These are phyloP conservation scores for Microcaecilia unicolor DNA, from an alignment of 2,797 vertebrate species.

Conservation along the genomic window DNA sequence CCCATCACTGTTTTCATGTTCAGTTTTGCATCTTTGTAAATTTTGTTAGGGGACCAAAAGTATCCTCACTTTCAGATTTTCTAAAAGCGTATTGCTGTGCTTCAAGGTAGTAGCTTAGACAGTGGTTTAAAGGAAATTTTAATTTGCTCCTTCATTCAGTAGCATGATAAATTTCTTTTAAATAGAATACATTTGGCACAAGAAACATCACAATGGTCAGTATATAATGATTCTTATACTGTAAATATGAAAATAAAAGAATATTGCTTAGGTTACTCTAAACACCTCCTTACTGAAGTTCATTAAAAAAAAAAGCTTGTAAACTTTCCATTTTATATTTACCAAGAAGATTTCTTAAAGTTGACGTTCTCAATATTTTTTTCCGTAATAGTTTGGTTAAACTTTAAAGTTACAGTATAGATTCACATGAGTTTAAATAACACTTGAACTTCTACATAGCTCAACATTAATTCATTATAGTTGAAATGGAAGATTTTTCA, in stretches of 20 bases:
- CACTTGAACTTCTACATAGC: constrained; percentile 88
- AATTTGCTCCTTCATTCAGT: constrained; percentile 9
- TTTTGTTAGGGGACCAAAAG: no score
- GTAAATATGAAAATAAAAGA: no score
- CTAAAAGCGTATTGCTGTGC: no score
- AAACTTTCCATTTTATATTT: constrained; percentile 24
- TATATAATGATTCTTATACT: no score
- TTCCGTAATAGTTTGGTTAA: constrained; percentile 40
- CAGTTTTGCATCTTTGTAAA: no score
- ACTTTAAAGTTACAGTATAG: constrained; percentile 54
- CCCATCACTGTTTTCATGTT: no score
- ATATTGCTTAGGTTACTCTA: no score
- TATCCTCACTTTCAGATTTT: no score
- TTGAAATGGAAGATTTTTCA: constrained; percentile 71
- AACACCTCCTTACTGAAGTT: no score
- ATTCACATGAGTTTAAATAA: constrained; percentile 83
- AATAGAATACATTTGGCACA: constrained; percentile 2
- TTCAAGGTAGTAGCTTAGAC: no score
- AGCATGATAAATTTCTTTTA: constrained; percentile 2
- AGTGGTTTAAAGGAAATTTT: not conserved
- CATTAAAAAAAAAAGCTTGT: constrained; percentile 34
- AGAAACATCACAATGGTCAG: no score
- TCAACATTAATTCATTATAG: constrained; percentile 95
- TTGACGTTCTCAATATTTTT: constrained; percentile 41
- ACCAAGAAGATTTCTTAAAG: constrained; percentile 36